These are phyloP conservation scores for Catharus fuscescens DNA, from an alignment of 2,113 vertebrate genomes.

Conservation along the genomic window DNA sequence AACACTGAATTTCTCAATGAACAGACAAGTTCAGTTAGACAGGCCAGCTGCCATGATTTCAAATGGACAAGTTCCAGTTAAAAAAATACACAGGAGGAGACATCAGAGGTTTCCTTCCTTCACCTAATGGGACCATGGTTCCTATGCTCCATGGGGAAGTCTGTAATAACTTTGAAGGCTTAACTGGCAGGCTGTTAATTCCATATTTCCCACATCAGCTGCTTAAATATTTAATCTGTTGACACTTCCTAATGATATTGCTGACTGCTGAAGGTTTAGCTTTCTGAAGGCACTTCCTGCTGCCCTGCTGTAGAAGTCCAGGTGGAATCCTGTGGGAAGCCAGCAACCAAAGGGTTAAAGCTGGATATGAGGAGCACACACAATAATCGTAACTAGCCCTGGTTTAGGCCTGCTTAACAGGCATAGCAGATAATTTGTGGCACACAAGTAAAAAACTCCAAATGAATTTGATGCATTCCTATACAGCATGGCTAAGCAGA, in stretches of 20 bases:
- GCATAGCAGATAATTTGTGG: not conserved
- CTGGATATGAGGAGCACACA: not conserved
- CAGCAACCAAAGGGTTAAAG: not conserved
- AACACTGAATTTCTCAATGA: not conserved
- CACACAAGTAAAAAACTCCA: not conserved
- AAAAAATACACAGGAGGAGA: not conserved
- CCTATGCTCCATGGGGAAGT: not conserved
- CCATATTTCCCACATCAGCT: not conserved
- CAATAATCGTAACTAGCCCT: not conserved
- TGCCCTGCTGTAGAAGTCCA: not conserved
- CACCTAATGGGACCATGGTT: not conserved
- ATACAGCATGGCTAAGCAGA: not conserved
- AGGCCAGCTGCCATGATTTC: not conserved
- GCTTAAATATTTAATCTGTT: constrained; percentile 19
- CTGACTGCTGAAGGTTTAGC: not conserved
- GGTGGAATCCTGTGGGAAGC: not conserved
- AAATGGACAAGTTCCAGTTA: not conserved
- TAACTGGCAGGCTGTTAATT: not conserved
- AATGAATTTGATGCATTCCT: constrained; percentile 1
- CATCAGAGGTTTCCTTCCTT: not conserved
- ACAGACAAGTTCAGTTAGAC: not conserved
- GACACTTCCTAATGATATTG: not conserved
- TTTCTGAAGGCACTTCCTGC: not conserved
- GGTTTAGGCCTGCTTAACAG: not conserved
- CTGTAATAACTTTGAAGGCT: not conserved